phyloP scores from a whole-genome alignment of 2,888 invertebrate genomes.

The Hydropsyche betteni region DNA sequence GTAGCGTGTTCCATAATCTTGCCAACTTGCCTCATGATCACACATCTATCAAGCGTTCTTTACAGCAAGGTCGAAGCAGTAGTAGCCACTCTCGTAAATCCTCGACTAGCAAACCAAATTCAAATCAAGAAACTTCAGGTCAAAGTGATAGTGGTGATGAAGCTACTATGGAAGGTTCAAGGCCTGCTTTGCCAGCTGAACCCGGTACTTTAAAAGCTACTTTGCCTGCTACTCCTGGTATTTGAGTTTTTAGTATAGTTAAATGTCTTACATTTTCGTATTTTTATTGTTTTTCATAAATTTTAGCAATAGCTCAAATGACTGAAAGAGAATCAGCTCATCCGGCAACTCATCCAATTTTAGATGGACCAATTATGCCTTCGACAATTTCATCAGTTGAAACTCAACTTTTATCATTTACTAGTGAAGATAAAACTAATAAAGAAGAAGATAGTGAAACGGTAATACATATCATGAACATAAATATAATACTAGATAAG shows the following conservation, averaged over 20 bases:
- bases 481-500: not conserved
- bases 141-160: slow-evolving; percentile 57
- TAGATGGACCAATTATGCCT: slow-evolving; percentile 43
- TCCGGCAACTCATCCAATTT: slow-evolving; percentile 62
- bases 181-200: slow-evolving; percentile 86
- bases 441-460: slow-evolving; percentile 56
- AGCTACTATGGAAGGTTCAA: slow-evolving; percentile 81
- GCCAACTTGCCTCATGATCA: slow-evolving; percentile 97
- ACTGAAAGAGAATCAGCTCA: slow-evolving; percentile 95
- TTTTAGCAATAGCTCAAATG: slow-evolving; percentile 83
- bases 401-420: slow-evolving; percentile 55
- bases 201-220: slow-evolving; percentile 92
- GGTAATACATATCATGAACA: slow-evolving; percentile 49
- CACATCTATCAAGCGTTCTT: slow-evolving; percentile 83
- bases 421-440: slow-evolving; percentile 52
- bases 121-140: slow-evolving; percentile 46
- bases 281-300: not conserved
- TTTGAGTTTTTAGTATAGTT: slow-evolving; percentile 29
- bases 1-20: slow-evolving; percentile 96
- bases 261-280: not conserved
- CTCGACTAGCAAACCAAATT: slow-evolving; percentile 16
- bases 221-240: slow-evolving; percentile 89
- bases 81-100: slow-evolving; percentile 5
- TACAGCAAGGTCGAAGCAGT: slow-evolving; percentile 56
- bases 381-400: slow-evolving; percentile 52